A percentile compares a stretch with the other conserved stretches of the same genome.
These are phyloP conservation scores for Conomelus anceps DNA, from an alignment of 2,888 invertebrate species.

Conservation along the genomic window DNA sequence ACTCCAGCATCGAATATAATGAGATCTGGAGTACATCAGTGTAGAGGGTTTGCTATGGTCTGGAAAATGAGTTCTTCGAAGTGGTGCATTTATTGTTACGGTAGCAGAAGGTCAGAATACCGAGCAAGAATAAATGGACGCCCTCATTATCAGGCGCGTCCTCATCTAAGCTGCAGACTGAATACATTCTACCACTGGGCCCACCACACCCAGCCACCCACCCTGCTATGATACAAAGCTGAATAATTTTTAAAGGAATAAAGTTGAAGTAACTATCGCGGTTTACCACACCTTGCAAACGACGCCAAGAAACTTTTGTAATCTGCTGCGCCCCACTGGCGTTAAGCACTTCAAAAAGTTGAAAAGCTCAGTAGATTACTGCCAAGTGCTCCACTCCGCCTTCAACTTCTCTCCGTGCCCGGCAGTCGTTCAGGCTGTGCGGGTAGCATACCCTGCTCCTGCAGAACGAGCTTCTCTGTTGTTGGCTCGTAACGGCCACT, in stretches of 20 bases:
- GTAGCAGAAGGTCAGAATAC: not conserved
- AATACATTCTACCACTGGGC: not conserved
- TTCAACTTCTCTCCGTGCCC: not conserved
- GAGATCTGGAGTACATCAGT: not conserved
- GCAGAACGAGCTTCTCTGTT: no score
- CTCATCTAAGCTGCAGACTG: not conserved
- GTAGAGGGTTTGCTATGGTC: not conserved
- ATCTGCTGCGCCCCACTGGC: constrained; percentile 12
- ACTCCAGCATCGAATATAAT: not conserved
- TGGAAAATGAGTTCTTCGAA: not conserved
- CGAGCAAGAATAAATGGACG: not conserved
- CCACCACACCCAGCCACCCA: not conserved
- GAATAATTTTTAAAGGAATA: constrained; percentile 11
- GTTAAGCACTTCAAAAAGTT: constrained; percentile 14
- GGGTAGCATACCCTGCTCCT: not conserved
- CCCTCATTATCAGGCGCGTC: not conserved
- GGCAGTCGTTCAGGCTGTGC: not conserved
- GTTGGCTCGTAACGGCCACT: not conserved
- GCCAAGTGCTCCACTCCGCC: constrained; percentile 2
- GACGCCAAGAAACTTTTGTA: constrained; percentile 12
- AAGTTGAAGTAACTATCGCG: constrained; percentile 11
- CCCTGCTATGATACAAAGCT: not conserved
- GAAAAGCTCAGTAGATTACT: constrained; percentile 12
- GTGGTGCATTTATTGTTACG: not conserved
- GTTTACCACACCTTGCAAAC: constrained; percentile 13